Conservation (phyloP, 2,113 vertebrate genomes). For the Calonectris borealis region DNA sequence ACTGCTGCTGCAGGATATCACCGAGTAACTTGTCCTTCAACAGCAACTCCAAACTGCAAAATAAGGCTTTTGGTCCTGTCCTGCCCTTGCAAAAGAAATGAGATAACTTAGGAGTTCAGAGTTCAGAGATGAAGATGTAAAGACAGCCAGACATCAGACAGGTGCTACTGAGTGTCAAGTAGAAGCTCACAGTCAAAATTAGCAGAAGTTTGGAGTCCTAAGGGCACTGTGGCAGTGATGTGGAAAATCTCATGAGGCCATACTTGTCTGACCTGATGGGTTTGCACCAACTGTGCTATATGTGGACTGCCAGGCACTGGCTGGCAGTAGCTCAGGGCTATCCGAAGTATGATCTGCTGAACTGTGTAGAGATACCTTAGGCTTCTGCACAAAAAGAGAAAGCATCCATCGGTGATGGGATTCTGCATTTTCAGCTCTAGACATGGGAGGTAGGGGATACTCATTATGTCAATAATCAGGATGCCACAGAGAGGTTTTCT, state of each 20-base stretch:
- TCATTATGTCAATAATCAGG: background rate
- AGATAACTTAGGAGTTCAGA: background rate
- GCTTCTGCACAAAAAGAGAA: background rate
- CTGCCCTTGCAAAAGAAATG: background rate
- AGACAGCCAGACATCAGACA: background rate
- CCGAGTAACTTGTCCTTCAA: background rate
- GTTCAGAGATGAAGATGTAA: background rate
- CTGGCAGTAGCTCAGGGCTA: background rate
- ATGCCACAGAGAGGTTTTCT: background rate
- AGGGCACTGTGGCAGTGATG: background rate
- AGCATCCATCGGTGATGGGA: background rate
- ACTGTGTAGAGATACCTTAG: background rate
- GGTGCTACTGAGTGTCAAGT: background rate
- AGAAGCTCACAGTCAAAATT: background rate
- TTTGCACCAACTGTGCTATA: background rate
- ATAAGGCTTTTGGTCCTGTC: background rate
- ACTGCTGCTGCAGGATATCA: background rate
- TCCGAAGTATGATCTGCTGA: background rate
- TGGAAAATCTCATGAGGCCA: background rate
- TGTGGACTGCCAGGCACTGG: background rate
- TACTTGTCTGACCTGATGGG: background rate
- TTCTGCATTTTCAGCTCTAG: background rate
- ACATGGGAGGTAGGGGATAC: background rate
- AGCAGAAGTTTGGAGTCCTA: background rate
- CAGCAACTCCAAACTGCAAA: background rate